phyloP scores from a whole-genome alignment of 1,140 invertebrate genomes.

The Goniozus legneri region DNA sequence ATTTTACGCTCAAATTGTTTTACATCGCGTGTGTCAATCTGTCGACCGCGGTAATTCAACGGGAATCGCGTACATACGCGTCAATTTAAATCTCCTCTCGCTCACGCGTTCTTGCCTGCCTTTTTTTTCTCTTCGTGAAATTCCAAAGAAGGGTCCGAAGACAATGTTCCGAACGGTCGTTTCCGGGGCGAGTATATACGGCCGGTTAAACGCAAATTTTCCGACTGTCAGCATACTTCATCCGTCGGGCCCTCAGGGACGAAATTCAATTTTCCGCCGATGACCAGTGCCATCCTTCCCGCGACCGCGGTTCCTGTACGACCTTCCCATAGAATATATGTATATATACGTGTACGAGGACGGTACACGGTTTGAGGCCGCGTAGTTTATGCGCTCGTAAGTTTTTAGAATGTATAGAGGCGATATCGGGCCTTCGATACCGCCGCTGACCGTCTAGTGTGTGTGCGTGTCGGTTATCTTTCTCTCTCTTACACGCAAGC shows the following conservation, averaged over 20 bases:
- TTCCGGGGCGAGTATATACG: no score
- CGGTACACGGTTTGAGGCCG: conserved; percentile 27
- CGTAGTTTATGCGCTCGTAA: conserved; percentile 51
- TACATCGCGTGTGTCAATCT: no score
- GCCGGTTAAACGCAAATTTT: conserved; percentile 36
- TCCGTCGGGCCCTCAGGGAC: conserved; percentile 45
- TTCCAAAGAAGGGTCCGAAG: no score
- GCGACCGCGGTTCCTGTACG: conserved; percentile 14
- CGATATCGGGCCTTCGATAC: conserved; percentile 19
- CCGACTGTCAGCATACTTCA: conserved; percentile 49
- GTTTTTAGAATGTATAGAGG: conserved; percentile 34
- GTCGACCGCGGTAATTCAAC: no score
- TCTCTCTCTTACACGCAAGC: no score
- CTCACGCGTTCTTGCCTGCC: no score
- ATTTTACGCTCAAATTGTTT: neutral
- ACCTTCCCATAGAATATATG: neutral
- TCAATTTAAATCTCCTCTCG: no score
- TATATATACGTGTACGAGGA: conserved; percentile 13
- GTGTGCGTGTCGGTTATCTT: neutral
- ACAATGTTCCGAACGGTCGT: no score
- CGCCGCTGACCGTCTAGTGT: neutral
- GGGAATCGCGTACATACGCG: no score
- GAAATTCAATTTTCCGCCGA: conserved; percentile 53
- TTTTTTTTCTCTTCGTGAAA: no score
- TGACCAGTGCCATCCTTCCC: conserved; percentile 45